phyloP scores from a whole-genome alignment of 1,140 invertebrate genomes.

The Drusus annulatus region DNA sequence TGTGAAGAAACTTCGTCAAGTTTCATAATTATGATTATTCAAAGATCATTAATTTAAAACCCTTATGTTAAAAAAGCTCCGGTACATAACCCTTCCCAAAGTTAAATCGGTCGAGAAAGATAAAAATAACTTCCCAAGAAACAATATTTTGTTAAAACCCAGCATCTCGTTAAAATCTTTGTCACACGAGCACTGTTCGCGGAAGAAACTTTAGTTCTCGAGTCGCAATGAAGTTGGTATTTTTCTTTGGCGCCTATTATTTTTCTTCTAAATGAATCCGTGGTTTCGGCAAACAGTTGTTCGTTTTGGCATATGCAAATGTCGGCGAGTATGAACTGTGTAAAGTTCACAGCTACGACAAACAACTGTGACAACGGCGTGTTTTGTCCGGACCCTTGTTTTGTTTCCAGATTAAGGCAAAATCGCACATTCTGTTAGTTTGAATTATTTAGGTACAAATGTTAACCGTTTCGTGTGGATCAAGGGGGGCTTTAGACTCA shows the following conservation, averaged over 20 bases:
- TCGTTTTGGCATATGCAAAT: constrained; percentile 56
- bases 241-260: constrained; percentile 31
- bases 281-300: constrained; percentile 49
- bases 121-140: too few relatives aligned
- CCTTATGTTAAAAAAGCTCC: too few relatives aligned
- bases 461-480: constrained; percentile 47
- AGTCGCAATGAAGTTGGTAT: neutral
- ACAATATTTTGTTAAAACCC: neutral
- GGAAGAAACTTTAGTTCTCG: constrained; percentile 3
- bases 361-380: constrained; percentile 47
- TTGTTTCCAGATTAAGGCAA: constrained; percentile 54
- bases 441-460: constrained; percentile 57
- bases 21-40: too few relatives aligned
- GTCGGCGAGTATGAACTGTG: constrained; percentile 50
- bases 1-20: too few relatives aligned
- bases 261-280: constrained; percentile 29
- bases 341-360: constrained; percentile 53
- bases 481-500: constrained; percentile 42
- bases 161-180: constrained; percentile 12
- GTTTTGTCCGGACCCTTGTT: constrained; percentile 57
- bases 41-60: too few relatives aligned
- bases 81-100: too few relatives aligned
- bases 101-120: too few relatives aligned
- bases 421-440: constrained; percentile 52
- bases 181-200: constrained; percentile 2